A percentile compares a stretch with the other conserved stretches of the same genome.
Conservation (phyloP, 1,140 invertebrate genomes). For the Pogonus chalceus region DNA sequence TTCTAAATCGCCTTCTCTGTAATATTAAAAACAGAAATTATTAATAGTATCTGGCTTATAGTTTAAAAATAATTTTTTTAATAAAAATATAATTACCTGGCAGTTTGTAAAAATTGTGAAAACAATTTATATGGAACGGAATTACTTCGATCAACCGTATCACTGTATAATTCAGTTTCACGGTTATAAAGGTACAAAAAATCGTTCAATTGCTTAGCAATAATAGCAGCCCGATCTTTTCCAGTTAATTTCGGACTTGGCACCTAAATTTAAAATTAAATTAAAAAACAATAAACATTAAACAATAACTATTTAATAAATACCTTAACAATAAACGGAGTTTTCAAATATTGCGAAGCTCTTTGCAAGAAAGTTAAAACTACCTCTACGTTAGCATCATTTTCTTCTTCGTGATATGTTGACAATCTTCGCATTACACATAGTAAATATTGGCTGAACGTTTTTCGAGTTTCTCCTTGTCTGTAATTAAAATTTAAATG, state of each 20-base stretch:
- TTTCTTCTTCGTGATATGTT: conserved; percentile 41
- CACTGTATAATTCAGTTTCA: conserved; percentile 67
- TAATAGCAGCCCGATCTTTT: conserved; percentile 75
- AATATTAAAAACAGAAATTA: conserved; percentile 11
- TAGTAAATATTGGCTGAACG: conserved; percentile 74
- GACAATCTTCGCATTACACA: conserved; percentile 63
- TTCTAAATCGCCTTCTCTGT: conserved; percentile 32
- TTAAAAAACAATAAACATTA: neutral
- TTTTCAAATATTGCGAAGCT: conserved; percentile 63
- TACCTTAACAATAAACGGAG: conserved; percentile 62
- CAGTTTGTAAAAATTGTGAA: conserved; percentile 42
- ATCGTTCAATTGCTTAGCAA: conserved; percentile 85
- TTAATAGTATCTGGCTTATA: neutral
- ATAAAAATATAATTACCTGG: conserved; percentile 24
- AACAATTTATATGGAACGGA: conserved; percentile 48
- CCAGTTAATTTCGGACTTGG: conserved; percentile 67
- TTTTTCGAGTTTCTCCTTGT: conserved; percentile 58
- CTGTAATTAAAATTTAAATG: conserved; percentile 33
- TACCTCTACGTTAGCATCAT: conserved; percentile 53
- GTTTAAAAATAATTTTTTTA: neutral
- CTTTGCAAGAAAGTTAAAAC: conserved; percentile 76
- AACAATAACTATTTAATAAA: conserved; percentile 12
- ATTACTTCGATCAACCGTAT: conserved; percentile 51
- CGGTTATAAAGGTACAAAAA: conserved; percentile 83
- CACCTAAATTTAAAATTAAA: conserved; percentile 37